phyloP scores from a whole-genome alignment of 2,888 invertebrate genomes.

The Hyles lineata region DNA sequence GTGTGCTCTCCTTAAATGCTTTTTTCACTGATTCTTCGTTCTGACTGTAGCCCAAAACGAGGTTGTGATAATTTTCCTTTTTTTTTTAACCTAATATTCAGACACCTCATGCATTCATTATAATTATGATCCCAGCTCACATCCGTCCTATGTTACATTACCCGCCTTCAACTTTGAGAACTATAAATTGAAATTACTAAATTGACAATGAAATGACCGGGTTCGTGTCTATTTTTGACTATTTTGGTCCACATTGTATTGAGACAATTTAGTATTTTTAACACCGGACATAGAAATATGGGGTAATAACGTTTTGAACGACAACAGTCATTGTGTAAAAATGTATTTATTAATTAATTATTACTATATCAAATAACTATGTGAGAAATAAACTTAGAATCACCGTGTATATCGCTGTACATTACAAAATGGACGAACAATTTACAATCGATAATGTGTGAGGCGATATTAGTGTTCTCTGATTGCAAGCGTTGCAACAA shows the following conservation, averaged over 20 bases:
- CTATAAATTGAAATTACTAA: constrained; percentile 16
- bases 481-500: neutral
- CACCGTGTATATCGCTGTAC: constrained; percentile 7
- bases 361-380: neutral
- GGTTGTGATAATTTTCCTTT: neutral
- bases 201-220: constrained; percentile 5
- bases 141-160: neutral
- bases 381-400: neutral
- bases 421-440: constrained; percentile 10
- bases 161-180: neutral
- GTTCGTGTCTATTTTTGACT: neutral
- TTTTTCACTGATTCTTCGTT: neutral
- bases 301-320: constrained; percentile 34
- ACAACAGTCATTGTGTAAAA: constrained; percentile 30
- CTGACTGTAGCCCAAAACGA: neutral
- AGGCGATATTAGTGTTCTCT: neutral
- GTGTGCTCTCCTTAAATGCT: neutral
- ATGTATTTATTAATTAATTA: constrained; percentile 2
- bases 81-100: constrained; percentile 40
- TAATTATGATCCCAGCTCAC: constrained; percentile 52
- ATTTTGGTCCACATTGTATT: constrained; percentile 40
- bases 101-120: constrained; percentile 51
- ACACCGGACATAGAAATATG: constrained; percentile 32
- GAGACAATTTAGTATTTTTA: constrained; percentile 39
- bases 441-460: neutral